Percentiles rank a stretch among this genome's conserved stretches.
Evolutionary conservation across 2,113 vertebrate genomes (phyloP).

Genomic region (Plecturocebus donacophilus): DNA sequence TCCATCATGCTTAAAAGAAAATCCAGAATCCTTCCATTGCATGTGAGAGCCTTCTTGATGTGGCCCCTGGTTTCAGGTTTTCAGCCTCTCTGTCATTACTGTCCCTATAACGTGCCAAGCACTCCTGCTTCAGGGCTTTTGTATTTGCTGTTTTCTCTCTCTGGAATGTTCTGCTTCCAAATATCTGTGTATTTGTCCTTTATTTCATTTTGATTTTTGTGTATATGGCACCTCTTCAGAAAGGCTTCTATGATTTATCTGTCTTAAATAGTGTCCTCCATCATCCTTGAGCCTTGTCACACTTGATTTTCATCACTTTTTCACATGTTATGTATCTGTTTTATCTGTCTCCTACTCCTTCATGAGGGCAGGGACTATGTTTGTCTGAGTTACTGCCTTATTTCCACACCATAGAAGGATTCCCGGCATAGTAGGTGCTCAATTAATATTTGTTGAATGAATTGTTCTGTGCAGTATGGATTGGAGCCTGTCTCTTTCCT

Average conservation of each 20-base stretch:
- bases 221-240: neutral
- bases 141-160: neutral
- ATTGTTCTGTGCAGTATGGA: neutral
- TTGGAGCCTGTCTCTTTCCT: neutral
- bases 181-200: neutral
- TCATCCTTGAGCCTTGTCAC: neutral
- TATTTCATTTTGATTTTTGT: slow-evolving; percentile 1
- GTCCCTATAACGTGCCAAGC: neutral
- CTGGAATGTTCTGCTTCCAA: neutral
- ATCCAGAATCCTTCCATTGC: neutral
- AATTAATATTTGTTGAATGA: neutral
- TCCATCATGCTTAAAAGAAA: neutral
- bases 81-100: neutral
- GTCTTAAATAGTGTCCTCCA: neutral
- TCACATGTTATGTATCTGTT: neutral
- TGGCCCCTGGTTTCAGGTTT: neutral
- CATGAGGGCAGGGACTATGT: neutral
- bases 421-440: neutral
- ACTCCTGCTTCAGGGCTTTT: neutral
- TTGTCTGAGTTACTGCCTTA: neutral
- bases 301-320: neutral
- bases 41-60: neutral
- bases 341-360: neutral
- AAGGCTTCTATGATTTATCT: neutral
- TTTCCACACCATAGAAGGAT: neutral